Evolutionary conservation across 2,113 vertebrate species (phyloP).

Genomic region (Ameiurus melas): DNA sequence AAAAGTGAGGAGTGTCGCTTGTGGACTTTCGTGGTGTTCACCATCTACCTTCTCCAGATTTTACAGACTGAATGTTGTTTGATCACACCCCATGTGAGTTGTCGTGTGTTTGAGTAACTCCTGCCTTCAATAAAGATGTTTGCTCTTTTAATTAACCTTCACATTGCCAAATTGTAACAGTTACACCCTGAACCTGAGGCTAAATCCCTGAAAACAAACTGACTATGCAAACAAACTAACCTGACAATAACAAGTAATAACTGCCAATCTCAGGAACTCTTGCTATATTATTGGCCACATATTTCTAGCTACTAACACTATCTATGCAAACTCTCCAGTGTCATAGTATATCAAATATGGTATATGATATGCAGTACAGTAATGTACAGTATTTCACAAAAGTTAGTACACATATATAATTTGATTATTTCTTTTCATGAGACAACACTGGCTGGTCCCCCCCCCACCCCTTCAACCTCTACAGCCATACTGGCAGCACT

Average conservation of each 20-base stretch:
- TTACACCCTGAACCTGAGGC: background rate
- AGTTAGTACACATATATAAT: too few species aligned
- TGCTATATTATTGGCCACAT: background rate
- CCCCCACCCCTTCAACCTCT: too few species aligned
- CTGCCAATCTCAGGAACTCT: background rate
- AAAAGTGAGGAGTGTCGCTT: background rate
- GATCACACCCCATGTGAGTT: background rate
- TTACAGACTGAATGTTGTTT: background rate
- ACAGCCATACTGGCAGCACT: too few species aligned
- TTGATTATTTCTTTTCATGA: too few species aligned
- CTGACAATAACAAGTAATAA: background rate
- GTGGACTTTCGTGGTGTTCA: background rate
- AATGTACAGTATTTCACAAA: too few species aligned
- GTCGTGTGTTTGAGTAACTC: background rate
- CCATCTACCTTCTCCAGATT: background rate
- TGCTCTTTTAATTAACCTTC: slow-evolving; percentile 7
- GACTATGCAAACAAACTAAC: background rate
- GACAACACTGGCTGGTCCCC: too few species aligned
- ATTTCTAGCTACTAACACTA: background rate
- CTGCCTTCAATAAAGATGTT: background rate
- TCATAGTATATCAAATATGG: too few species aligned
- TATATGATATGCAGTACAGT: too few species aligned
- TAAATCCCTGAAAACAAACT: background rate
- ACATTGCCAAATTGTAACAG: background rate
- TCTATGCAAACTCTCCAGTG: too few species aligned